Percentiles rank a stretch among this genome's conserved stretches.
phyloP scores from a whole-genome alignment of 2,797 vertebrate genomes.

The Erpetoichthys calabaricus region DNA sequence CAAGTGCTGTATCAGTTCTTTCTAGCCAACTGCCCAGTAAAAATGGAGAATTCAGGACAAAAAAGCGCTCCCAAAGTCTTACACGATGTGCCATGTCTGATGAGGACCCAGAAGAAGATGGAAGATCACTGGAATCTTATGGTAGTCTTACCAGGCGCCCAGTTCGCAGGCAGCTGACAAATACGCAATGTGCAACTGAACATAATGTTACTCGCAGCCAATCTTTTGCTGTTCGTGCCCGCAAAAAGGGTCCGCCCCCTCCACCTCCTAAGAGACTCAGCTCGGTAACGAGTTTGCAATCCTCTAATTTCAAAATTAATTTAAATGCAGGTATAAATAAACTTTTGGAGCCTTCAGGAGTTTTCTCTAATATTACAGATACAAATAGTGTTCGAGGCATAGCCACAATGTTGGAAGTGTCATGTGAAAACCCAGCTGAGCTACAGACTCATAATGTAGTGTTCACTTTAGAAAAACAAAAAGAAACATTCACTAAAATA shows the following conservation, averaged over 20 bases:
- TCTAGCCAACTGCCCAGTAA: constrained; percentile 16
- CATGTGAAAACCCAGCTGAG: constrained; percentile 22
- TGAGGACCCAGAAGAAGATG: constrained; percentile 70
- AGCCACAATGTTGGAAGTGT: constrained; percentile 39
- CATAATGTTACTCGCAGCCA: constrained; percentile 70
- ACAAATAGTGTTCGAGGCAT: constrained; percentile 42
- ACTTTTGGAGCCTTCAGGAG: too few species aligned
- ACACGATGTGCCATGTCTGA: constrained; percentile 74
- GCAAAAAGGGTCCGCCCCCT: constrained; percentile 73
- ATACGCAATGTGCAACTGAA: constrained; percentile 30
- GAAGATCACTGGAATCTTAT: constrained; percentile 55
- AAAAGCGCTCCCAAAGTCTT: constrained; percentile 66
- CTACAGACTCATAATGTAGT: constrained; percentile 2
- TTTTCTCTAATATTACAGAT: background rate
- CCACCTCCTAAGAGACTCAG: constrained; percentile 83
- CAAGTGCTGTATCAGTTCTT: constrained; percentile 12
- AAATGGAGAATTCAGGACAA: constrained; percentile 26
- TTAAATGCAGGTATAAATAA: too few species aligned
- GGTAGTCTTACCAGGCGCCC: constrained; percentile 74
- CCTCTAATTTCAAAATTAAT: background rate
- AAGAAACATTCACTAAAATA: too few species aligned
- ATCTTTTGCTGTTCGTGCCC: constrained; percentile 75
- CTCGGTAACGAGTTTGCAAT: constrained; percentile 48
- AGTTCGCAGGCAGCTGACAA: constrained; percentile 45
- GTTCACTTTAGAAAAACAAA: fast-evolving